Base-by-base conservation (phyloP, 2,888 invertebrate species). In the Thera britannica region DNA sequence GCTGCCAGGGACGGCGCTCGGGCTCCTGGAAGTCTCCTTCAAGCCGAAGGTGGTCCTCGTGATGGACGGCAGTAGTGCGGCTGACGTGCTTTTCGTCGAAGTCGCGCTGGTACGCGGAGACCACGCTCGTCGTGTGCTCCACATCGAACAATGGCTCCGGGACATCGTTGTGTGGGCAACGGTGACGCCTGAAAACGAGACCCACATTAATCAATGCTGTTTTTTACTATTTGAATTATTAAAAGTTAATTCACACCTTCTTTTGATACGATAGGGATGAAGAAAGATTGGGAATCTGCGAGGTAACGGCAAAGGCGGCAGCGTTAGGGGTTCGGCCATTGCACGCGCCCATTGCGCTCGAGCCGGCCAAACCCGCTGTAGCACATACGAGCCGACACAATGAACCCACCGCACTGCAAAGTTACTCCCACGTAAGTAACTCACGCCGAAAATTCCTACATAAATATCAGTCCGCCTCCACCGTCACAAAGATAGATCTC, bases 81-180 rank as follows among this genome's bases (percentile, higher is more conserved):
- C 94, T 95, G 72, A 95, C 94, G 77, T 94, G 95, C 78, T 96
- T 96, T 83, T 95, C 95, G 81, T 95, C 95, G 88, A 94, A 96
- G 82, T 96, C 96, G 78, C 95, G 94, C 76, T 93, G 93, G 86
- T 96, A 96, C 58, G 96, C 95, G 77, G 95, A 95, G 69, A 94
- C 94, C 87, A 94, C 91, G 85, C 88, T 91, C 81, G 89, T 92
- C 83, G 90, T 93, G 85, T 92, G 93, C 89, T 89, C 92, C 90
- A 93, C 94, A 90, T 93, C 94, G 89, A 94, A 94, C 90, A 93
- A 93, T 90, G 94, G 94, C 91, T 94, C 93, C 86, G 92, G 94
- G 90, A 94, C 93, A 87, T 95, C 95, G 83, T 95, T 95, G 90
- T 97, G 97, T 77, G 97, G 95, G 90, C 98, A 98, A 82, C 96